phyloP scores from a whole-genome alignment of 1,140 invertebrate genomes.

The Calliphora vicina region DNA sequence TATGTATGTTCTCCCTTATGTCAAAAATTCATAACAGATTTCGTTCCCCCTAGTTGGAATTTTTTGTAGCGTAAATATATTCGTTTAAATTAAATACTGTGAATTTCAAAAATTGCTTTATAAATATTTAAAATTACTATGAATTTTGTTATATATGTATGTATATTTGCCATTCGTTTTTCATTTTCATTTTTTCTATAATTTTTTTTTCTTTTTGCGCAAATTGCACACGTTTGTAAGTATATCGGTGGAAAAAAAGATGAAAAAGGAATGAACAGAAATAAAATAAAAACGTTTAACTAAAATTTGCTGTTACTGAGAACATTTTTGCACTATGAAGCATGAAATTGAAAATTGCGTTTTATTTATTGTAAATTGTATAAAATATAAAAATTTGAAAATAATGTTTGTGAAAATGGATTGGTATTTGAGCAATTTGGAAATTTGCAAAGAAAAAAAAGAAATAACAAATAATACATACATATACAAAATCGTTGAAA shows the following conservation, averaged over 20 bases:
- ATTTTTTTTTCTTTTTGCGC: too few species aligned
- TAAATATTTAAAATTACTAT: background rate
- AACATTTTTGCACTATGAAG: background rate
- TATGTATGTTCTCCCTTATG: too few species aligned
- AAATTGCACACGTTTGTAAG: too few species aligned
- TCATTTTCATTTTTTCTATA: background rate
- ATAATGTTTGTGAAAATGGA: background rate
- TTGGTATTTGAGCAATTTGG: background rate
- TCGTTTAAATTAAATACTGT: background rate
- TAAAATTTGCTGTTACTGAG: background rate
- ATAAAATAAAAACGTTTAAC: background rate
- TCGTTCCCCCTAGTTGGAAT: too few species aligned
- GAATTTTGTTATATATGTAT: background rate
- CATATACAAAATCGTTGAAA: too few species aligned
- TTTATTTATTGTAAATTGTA: conserved; percentile 14
- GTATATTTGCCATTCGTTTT: background rate
- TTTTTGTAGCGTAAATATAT: background rate
- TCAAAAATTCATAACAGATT: too few species aligned
- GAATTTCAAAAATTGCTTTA: background rate
- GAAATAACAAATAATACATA: background rate
- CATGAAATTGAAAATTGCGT: conserved; percentile 11
- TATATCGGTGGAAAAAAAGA: too few species aligned
- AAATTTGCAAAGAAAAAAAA: background rate
- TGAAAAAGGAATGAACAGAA: background rate
- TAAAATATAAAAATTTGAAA: background rate